phyloP scores from a whole-genome alignment of 2,797 vertebrate species.

The Dallia pectoralis region DNA sequence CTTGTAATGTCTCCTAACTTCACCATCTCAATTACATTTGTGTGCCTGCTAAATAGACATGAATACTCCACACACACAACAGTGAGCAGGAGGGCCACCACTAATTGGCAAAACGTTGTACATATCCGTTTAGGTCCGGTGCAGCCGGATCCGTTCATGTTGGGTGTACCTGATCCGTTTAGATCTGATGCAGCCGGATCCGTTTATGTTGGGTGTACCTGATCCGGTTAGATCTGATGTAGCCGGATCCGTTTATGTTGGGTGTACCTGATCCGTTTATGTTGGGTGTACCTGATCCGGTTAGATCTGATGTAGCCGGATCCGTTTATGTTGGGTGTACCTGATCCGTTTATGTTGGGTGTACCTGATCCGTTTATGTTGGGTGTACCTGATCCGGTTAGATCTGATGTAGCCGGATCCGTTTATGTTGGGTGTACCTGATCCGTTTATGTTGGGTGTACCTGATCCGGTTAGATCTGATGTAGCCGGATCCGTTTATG shows the following conservation, averaged over 20 bases:
- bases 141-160: background rate
- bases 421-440: background rate
- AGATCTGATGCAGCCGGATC: constrained; percentile 65
- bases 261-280: constrained; percentile 80
- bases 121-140: background rate
- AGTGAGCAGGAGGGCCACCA: no score
- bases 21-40: no score
- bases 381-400: background rate
- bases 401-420: background rate
- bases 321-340: background rate
- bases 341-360: constrained; percentile 97
- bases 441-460: constrained; percentile 85
- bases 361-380: no score
- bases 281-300: constrained; percentile 62
- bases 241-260: background rate
- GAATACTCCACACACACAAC: no score
- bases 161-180: constrained; percentile 77
- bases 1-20: no score
- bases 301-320: no score
- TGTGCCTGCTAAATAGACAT: no score
- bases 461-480: no score
- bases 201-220: constrained; percentile 52
- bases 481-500: no score
- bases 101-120: no score
- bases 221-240: constrained; percentile 78